A percentile compares a stretch with the other conserved stretches of the same genome.
These are phyloP conservation scores for Trididemnum clinides DNA, from an alignment of 23 tunicate species.

Conservation along the genomic window DNA sequence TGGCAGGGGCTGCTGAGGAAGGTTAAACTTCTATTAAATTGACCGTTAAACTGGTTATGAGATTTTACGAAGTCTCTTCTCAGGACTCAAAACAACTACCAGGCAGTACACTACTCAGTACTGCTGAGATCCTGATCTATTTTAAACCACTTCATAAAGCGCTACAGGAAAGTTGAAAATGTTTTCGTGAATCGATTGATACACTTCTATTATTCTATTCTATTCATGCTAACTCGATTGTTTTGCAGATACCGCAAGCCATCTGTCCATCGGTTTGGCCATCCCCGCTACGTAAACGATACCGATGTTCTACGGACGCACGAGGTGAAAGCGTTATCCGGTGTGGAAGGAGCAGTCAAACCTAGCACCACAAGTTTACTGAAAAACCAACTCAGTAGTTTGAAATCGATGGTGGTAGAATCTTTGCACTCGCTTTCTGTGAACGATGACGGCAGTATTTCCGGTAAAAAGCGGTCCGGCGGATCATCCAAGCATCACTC, in stretches of 20 bases:
- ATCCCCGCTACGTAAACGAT: slow-evolving; percentile 60
- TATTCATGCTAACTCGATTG: too few species aligned
- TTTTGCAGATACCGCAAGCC: slow-evolving; percentile 77
- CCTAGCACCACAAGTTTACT: slow-evolving; percentile 33
- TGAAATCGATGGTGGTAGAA: slow-evolving; percentile 70
- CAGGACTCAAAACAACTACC: too few species aligned
- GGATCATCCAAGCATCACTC: background rate
- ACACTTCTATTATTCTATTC: too few species aligned
- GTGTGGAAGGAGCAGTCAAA: slow-evolving; percentile 68
- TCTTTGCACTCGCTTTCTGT: slow-evolving; percentile 78
- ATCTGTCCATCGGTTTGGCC: slow-evolving; percentile 43
- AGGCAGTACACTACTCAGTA: too few species aligned
- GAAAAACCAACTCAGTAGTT: slow-evolving; percentile 9
- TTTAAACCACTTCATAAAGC: too few species aligned
- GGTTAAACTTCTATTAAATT: too few species aligned
- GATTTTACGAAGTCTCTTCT: too few species aligned
- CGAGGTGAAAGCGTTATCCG: slow-evolving; percentile 59
- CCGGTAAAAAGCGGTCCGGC: background rate
- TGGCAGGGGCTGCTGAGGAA: too few species aligned
- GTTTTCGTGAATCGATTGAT: too few species aligned
- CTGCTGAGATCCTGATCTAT: too few species aligned
- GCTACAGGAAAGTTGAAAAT: too few species aligned
- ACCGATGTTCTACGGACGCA: slow-evolving; percentile 53
- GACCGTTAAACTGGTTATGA: too few species aligned
- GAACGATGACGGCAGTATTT: slow-evolving; percentile 17